Evolutionary conservation across 2,888 invertebrate species (phyloP), one percentile per base, ranked within the genome.

Genomic region (Serripes groenlandicus): DNA sequence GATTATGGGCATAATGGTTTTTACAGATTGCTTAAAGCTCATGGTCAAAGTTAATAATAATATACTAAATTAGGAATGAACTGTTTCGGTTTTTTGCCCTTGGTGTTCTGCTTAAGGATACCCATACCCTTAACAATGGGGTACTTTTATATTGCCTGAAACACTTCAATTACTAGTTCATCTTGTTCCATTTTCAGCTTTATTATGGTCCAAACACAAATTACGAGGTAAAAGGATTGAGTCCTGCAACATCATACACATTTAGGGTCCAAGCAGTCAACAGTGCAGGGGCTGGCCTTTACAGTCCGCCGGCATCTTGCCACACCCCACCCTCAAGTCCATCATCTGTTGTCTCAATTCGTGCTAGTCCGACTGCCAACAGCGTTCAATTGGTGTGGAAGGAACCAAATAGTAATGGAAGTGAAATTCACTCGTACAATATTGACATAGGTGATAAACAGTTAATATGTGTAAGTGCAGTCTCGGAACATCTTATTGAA

Each of bases 321-420:
- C 95, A 96, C 86, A 98, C 97, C 49, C 97, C 97, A 23, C 97
- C 98, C n/a, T 97, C 97, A 35, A 96, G 97, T 72, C 98, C 98
- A 26, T 96, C 96, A 62, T 96, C 97, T 32, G 97, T 97, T 35
- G 89, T 92, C 23, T 90, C 93, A 21, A 90, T 95, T 42, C 91
- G 92, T 34, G 89, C 89, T 66, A 92, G 95, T 54, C 96, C 97
- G 68, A 96, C 97, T 60, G 96, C 97, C 66, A 97, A 96, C 86
- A 93, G 90, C 71, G 92, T 94, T 34, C 83, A 82, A 26, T 95
- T 98, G 68, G 95, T 95, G 88, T 98, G 98, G 98, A 96, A 96
- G 37, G 96, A 96, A 90, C 97, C 98, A 7, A 95, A 96, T 74
- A 95, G 95, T 85, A 97, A 98, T 94, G 98, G 98, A 69, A 96